These are phyloP conservation scores for Criorhina ranunculi DNA, from an alignment of 2,888 invertebrate species.

Conservation along the genomic window DNA sequence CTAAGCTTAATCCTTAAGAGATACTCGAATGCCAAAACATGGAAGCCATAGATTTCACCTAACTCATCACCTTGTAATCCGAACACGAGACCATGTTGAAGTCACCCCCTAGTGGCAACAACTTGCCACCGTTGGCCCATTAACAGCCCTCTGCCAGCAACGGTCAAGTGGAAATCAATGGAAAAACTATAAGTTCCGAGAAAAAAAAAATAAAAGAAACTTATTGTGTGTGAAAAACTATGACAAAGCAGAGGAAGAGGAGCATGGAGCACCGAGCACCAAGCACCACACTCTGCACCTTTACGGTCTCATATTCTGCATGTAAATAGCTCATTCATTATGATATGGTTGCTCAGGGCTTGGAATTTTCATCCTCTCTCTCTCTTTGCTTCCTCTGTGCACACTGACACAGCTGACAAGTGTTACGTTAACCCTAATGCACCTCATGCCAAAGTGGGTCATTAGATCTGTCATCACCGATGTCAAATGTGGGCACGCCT, in stretches of 20 bases:
- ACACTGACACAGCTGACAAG: constrained; percentile 9
- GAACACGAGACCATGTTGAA: constrained; percentile 9
- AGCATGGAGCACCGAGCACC: too few species aligned
- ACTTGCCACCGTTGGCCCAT: constrained; percentile 55
- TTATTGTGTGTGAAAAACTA: not conserved
- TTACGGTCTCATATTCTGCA: constrained; percentile 28
- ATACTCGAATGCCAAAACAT: too few species aligned
- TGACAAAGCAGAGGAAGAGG: constrained; percentile 25
- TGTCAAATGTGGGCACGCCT: constrained; percentile 57
- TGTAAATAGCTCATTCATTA: constrained; percentile 62
- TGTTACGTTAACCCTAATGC: constrained; percentile 70
- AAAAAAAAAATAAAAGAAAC: constrained; percentile 1
- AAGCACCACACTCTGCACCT: constrained; percentile 26
- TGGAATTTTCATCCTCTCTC: constrained; percentile 21
- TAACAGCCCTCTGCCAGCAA: constrained; percentile 43
- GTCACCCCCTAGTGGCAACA: constrained; percentile 4
- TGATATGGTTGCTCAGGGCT: constrained; percentile 40
- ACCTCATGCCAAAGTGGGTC: constrained; percentile 67
- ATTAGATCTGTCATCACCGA: constrained; percentile 66
- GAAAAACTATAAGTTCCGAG: constrained; percentile 22
- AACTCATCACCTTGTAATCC: constrained; percentile 29
- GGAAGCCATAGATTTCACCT: too few species aligned
- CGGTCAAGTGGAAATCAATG: constrained; percentile 72
- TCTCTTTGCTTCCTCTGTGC: not conserved
- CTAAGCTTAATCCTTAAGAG: too few species aligned